Evolutionary conservation across 2,113 vertebrate genomes (phyloP), one percentile per base, ranked within the genome.

Genomic region (Bagarius yarrelli): DNA sequence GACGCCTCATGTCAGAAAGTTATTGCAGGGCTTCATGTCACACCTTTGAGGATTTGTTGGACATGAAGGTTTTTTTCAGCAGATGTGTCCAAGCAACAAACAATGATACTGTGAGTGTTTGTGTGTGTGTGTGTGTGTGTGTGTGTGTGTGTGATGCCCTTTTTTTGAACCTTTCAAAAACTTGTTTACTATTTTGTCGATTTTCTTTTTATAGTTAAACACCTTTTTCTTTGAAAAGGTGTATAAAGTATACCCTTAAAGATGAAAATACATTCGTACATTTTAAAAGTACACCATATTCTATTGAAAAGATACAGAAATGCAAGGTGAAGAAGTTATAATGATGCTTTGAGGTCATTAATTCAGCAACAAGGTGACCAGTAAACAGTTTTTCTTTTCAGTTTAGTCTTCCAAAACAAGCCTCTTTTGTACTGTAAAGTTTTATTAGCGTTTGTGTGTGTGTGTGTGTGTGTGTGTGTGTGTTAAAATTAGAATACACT

Each of bases 1-100:
- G 30, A 55, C 75, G 64, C 52, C 30, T 87, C 85, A 86, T 70
- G 56, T 71, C 57, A 61, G 27, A 52, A 76, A 80, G 23, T 81
- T 80, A 75, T 52, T 56, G 69, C 69, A 56, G 23, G 32, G 32
- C 30, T 60, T 85, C 53, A 61, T 32, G 61, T 70, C 73, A 76
- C 25, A 80, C 27, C 67, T 32, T 3, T 63, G 30, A 44, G 40
- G 19, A 52, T 72, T 40, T 83, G 55, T 27, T 64, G 11, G 55
- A 71, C 55, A 30, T 61, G 27, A 30, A 60, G 25, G 18, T 53
- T 40, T 72, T 40, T 72, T 72, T 53, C 11, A 13, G 47, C 0
- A 53, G 67, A 27, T 11, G 67, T 71, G n/a, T 27, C 3, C n/a
- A 52, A 32, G 25, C 47, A 32, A 53, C 70, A 72, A 21, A 21